These are phyloP conservation scores for Danionella dracula DNA, from an alignment of 2,797 vertebrate genomes.

Conservation along the genomic window DNA sequence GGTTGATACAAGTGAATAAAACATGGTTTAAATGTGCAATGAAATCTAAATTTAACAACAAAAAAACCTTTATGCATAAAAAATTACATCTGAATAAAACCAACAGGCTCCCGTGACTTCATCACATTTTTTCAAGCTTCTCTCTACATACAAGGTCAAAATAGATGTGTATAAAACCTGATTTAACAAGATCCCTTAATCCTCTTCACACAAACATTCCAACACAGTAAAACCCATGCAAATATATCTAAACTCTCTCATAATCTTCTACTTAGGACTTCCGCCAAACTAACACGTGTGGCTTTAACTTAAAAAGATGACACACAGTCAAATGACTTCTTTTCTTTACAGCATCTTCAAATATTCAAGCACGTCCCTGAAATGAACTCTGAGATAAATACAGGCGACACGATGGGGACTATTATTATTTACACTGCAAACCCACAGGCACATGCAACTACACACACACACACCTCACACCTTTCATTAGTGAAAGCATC, in stretches of 20 bases:
- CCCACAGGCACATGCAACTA: neutral
- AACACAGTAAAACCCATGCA: neutral
- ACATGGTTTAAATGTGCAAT: too few relatives aligned
- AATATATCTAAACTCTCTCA: neutral
- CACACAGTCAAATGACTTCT: neutral
- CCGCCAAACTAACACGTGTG: neutral
- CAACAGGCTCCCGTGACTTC: too few relatives aligned
- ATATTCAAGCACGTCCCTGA: too few relatives aligned
- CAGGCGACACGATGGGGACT: neutral
- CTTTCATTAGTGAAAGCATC: neutral
- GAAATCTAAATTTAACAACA: too few relatives aligned
- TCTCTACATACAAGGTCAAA: too few relatives aligned
- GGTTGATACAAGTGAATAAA: too few relatives aligned
- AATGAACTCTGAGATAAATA: neutral
- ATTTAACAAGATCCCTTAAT: neutral
- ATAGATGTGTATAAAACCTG: neutral
- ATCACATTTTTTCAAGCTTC: too few relatives aligned
- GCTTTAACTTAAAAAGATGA: neutral
- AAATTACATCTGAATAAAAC: too few relatives aligned
- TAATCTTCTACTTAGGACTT: conserved; percentile 15
- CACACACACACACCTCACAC: neutral
- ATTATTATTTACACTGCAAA: conserved; percentile 9
- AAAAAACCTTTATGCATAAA: too few relatives aligned
- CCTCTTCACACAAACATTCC: conserved; percentile 1
- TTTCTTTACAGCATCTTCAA: too few relatives aligned